These are phyloP conservation scores for Lacanobia oleracea DNA, from an alignment of 2,888 invertebrate species.

Conservation along the genomic window DNA sequence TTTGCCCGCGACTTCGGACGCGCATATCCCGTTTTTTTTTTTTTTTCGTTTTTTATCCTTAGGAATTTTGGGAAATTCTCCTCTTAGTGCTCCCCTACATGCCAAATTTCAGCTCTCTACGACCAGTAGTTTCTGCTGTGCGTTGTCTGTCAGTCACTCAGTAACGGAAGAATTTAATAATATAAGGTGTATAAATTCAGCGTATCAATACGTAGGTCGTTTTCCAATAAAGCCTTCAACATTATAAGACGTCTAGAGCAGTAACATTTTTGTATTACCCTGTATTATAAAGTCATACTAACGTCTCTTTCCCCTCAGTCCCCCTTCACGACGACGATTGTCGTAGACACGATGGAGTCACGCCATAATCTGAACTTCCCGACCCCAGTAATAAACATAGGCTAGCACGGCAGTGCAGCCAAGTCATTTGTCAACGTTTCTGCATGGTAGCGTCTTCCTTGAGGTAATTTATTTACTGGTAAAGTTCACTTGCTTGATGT, in stretches of 20 bases:
- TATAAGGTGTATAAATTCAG: too few relatives aligned
- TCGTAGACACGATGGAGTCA: constrained; percentile 12
- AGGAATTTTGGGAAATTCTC: too few relatives aligned
- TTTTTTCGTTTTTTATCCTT: too few relatives aligned
- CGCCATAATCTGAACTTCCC: constrained; percentile 11
- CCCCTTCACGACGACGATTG: constrained; percentile 14
- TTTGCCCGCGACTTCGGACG: too few relatives aligned
- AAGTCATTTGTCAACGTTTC: constrained; percentile 29
- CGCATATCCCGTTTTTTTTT: too few relatives aligned
- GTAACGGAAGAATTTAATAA: too few relatives aligned
- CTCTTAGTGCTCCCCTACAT: too few relatives aligned
- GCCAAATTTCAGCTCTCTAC: too few relatives aligned
- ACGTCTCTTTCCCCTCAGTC: not conserved
- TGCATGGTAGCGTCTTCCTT: constrained; percentile 31
- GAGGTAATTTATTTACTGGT: constrained; percentile 21
- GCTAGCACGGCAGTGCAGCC: not conserved
- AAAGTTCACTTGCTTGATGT: constrained; percentile 40
- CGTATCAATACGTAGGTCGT: too few relatives aligned
- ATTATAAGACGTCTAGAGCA: not conserved
- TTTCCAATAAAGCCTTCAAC: too few relatives aligned
- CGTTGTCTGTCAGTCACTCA: too few relatives aligned
- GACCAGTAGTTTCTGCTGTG: too few relatives aligned
- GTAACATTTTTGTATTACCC: not conserved
- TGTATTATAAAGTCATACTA: not conserved
- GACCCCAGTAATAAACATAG: not conserved